These are phyloP conservation scores for Collichthys lucidus DNA, from an alignment of 2,113 vertebrate genomes.

Conservation along the genomic window DNA sequence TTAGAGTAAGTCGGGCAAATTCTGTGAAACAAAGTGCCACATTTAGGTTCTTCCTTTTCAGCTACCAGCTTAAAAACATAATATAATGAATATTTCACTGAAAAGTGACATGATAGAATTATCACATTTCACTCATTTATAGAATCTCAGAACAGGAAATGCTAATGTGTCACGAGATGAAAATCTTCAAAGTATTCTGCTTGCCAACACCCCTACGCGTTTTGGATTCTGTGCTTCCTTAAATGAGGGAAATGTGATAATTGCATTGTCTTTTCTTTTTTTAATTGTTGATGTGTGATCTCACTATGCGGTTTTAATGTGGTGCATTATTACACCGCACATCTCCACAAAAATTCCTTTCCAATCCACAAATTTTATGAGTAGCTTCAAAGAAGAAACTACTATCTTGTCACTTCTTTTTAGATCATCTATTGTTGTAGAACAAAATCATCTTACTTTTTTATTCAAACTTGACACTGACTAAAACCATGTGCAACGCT, in stretches of 20 bases:
- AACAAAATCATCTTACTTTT: neutral
- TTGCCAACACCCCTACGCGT: slow-evolving; percentile 18
- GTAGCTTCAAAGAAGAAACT: neutral
- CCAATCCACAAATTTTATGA: neutral
- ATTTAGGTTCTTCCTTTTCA: neutral
- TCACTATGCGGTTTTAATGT: neutral
- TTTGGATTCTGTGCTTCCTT: slow-evolving; percentile 1
- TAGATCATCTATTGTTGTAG: neutral
- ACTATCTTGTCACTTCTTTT: neutral
- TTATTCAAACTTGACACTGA: neutral
- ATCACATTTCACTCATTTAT: slow-evolving; percentile 33
- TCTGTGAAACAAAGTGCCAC: neutral
- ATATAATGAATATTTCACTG: too few relatives aligned
- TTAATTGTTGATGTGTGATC: neutral
- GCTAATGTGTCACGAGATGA: slow-evolving; percentile 17
- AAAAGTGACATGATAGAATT: slow-evolving; percentile 20
- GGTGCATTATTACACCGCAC: neutral
- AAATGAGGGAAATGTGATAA: slow-evolving; percentile 41
- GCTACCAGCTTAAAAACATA: neutral
- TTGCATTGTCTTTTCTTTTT: neutral
- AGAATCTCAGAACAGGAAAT: slow-evolving; percentile 8
- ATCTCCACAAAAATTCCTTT: neutral
- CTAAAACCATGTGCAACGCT: neutral
- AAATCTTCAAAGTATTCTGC: slow-evolving; percentile 11
- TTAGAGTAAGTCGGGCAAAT: neutral